Evolutionary conservation across 2,113 vertebrate genomes (phyloP).

Genomic region (Gnathonemus echidnorhynchus): DNA sequence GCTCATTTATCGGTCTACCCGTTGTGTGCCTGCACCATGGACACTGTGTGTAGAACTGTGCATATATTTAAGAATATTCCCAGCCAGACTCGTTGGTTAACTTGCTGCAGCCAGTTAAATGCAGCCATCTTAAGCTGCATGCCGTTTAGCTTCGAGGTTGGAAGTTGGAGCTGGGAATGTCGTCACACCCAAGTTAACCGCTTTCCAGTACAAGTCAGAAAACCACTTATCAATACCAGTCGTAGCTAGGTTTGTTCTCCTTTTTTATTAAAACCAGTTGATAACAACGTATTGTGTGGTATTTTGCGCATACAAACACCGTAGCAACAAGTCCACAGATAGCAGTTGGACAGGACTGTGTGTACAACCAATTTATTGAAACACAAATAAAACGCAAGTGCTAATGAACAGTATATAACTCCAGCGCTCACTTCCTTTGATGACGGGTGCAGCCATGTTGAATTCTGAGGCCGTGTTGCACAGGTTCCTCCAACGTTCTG

Average conservation of each 20-base stretch:
- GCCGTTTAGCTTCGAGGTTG: neutral
- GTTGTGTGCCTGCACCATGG: neutral
- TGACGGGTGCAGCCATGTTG: neutral
- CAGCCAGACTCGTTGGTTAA: neutral
- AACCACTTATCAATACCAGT: neutral
- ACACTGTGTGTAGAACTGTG: neutral
- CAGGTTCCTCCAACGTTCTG: neutral
- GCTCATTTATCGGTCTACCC: neutral
- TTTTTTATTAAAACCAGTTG: neutral
- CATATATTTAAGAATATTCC: neutral
- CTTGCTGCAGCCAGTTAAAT: neutral
- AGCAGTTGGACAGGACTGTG: neutral
- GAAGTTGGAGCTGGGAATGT: neutral
- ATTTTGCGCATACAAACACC: neutral
- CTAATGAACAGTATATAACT: neutral
- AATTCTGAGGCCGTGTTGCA: neutral
- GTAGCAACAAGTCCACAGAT: neutral
- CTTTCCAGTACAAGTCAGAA: neutral
- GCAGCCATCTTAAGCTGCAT: neutral
- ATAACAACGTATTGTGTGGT: neutral
- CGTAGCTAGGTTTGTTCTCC: neutral
- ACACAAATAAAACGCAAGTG: neutral
- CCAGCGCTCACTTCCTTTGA: neutral
- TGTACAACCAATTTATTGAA: neutral
- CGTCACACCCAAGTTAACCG: neutral